Conservation (phyloP, 2,113 vertebrate genomes). For the Steatornis caripensis region DNA sequence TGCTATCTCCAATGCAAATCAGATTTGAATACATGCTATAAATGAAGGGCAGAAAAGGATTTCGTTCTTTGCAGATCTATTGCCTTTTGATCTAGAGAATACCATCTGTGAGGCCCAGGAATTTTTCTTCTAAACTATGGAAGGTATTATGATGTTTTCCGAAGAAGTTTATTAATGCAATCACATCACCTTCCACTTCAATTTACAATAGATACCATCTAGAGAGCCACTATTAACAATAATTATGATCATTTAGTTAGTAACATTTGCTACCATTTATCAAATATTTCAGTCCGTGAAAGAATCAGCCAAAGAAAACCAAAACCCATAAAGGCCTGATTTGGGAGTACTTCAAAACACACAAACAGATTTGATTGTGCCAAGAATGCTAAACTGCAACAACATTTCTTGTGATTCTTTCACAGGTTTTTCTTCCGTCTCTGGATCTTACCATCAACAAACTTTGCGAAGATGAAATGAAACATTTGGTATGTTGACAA, state of each 20-base stretch:
- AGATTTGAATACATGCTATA: conserved; percentile 1
- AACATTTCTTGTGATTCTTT: conserved; percentile 30
- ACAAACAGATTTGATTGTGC: neutral
- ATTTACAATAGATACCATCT: neutral
- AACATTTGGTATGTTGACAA: conserved; percentile 9
- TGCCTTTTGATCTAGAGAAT: neutral
- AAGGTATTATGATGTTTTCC: neutral
- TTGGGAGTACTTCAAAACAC: neutral
- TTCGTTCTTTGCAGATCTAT: conserved; percentile 6
- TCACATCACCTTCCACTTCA: neutral
- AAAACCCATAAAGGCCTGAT: neutral
- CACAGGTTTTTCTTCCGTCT: conserved; percentile 15
- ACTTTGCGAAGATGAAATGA: conserved; percentile 24
- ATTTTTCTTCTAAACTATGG: conserved; percentile 45
- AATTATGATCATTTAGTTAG: neutral
- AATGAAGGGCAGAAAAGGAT: conserved; percentile 43
- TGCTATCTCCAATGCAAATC: conserved; percentile 50
- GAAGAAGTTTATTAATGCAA: conserved; percentile 5
- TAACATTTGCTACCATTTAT: neutral
- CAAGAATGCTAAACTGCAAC: neutral
- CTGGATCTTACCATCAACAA: conserved; percentile 39
- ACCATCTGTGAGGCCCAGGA: neutral
- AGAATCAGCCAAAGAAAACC: neutral
- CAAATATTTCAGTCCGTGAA: neutral
- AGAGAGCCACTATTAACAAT: neutral